phyloP scores from a whole-genome alignment of 2,797 vertebrate genomes.

The Echeneis naucrates region DNA sequence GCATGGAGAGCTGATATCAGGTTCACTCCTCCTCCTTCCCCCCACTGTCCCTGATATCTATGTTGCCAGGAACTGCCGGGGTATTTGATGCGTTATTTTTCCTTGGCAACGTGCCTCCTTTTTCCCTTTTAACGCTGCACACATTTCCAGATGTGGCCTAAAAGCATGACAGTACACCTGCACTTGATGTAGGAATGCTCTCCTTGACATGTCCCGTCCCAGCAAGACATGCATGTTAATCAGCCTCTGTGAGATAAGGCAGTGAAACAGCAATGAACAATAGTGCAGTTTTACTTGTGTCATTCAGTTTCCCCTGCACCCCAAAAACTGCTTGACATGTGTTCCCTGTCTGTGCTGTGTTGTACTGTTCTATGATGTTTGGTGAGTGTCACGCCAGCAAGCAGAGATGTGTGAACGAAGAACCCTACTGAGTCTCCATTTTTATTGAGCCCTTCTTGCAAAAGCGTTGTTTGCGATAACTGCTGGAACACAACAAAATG shows the following conservation, averaged over 20 bases:
- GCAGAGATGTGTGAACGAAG: constrained; percentile 80
- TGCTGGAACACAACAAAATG: constrained; percentile 3
- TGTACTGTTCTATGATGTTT: constrained; percentile 51
- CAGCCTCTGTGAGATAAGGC: constrained; percentile 78
- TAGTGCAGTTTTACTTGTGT: constrained; percentile 63
- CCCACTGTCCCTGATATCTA: constrained; percentile 76
- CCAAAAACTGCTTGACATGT: constrained; percentile 60
- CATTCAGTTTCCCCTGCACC: constrained; percentile 65
- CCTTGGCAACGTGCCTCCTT: constrained; percentile 42
- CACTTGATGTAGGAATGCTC: constrained; percentile 59
- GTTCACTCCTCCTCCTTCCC: constrained; percentile 72
- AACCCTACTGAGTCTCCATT: constrained; percentile 34
- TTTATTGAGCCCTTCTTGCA: background rate
- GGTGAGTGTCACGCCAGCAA: constrained; percentile 62
- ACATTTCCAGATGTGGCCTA: constrained; percentile 57
- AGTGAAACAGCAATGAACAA: constrained; percentile 85
- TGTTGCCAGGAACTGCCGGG: constrained; percentile 53
- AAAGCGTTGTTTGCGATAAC: constrained; percentile 23
- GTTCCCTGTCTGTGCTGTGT: constrained; percentile 63
- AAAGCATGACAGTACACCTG: constrained; percentile 61
- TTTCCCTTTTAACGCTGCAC: constrained; percentile 40
- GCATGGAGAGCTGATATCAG: constrained; percentile 76
- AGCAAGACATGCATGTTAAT: constrained; percentile 66
- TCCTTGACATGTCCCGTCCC: constrained; percentile 29
- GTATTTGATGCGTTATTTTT: constrained; percentile 58